Evolutionary conservation across 2,113 vertebrate genomes (phyloP).

Genomic region (Vidua chalybeata): DNA sequence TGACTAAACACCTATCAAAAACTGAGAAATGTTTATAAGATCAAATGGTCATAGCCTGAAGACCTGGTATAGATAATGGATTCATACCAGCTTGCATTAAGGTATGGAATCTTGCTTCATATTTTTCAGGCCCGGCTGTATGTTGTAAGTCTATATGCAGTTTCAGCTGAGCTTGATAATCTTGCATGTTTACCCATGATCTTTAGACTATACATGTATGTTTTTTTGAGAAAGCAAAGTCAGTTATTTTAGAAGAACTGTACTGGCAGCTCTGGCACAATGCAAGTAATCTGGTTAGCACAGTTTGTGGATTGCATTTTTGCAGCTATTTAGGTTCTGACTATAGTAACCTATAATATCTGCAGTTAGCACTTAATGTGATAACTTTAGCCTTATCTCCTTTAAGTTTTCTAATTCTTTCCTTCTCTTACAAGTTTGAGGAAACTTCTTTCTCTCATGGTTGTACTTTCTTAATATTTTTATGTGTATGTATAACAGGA

Average conservation of each 20-base stretch:
- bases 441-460: background rate
- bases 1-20: background rate
- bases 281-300: background rate
- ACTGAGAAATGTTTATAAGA: background rate
- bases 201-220: background rate
- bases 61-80: background rate
- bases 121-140: background rate
- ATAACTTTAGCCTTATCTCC: background rate
- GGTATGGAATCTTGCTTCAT: background rate
- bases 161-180: background rate
- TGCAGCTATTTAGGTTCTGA: background rate
- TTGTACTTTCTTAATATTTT: background rate
- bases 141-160: background rate
- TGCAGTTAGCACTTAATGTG: background rate
- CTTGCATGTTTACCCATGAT: background rate
- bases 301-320: background rate
- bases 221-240: background rate
- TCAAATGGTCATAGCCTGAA: background rate
- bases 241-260: background rate
- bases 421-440: background rate
- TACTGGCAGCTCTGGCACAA: background rate
- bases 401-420: background rate
- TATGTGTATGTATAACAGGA: background rate
- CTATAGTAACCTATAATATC: background rate
- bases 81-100: background rate